Base-by-base conservation (phyloP, 1,140 invertebrate species). In the Saxidomus purpurata region DNA sequence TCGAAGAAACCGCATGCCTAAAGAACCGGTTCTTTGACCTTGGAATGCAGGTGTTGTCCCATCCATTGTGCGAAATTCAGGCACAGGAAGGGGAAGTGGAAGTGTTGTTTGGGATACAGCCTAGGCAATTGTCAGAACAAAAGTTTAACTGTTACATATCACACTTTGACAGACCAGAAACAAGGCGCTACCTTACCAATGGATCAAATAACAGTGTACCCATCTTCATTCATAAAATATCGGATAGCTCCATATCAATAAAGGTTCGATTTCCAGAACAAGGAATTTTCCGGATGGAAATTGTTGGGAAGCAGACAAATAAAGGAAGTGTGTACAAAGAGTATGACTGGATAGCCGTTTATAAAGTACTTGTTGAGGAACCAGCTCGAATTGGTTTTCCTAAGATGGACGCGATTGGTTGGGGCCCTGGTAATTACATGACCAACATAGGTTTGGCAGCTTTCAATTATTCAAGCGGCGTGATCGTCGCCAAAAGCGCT, bases 11-110 rank as follows among this genome's bases (percentile, higher is more conserved):
- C 49, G 91, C 83, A 2, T 91, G 87, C 47, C 74, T 92, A 25
- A 93, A 92, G 61, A 90, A 91, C 47, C 61, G 91, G n/a, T 93
- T 92, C 84, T 93, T 93, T 80, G 89, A 91, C 34, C 88, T 91
- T 0, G 90, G 90, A 25, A 91, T 92, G 89, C 84, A 90, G 17
- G 88, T 91, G 17, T 28, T 91, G 40, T 90, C 90, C 17, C 91
- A 92, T 52, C 77, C 82, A 22, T 76, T 90, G 8, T 90, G 90
- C 59, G 89, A 91, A 67, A 90, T 93, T 40, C 22, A 69, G 34
- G 90, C 90, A 11, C 40, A 82, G 34, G 63, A 89, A 17, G 89
- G 89, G 22, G 90, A 92, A 61, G 83, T 89, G 8, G 92, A 93
- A 40, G 49, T 92, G 6, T 25, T 85, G 34, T 92, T 93, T 67